phyloP scores from a whole-genome alignment of 1,140 invertebrate genomes.

The Hetaerina americana region DNA sequence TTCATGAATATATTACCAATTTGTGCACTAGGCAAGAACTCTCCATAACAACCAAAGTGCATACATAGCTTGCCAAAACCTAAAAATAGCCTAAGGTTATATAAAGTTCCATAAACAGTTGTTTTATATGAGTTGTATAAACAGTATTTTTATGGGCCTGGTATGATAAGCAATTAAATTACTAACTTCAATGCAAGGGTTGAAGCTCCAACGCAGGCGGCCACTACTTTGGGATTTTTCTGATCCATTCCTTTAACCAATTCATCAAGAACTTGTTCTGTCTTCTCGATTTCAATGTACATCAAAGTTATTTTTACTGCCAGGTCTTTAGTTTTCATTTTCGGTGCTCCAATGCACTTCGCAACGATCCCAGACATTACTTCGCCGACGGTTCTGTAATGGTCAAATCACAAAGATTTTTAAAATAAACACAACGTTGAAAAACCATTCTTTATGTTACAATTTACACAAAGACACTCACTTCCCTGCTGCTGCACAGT shows the following conservation, averaged over 20 bases:
- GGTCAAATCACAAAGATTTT: conserved; percentile 14
- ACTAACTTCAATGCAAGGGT: conserved; percentile 55
- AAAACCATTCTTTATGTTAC: not conserved
- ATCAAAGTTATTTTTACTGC: conserved; percentile 79
- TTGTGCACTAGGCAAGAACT: too few relatives aligned
- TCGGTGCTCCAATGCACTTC: conserved; percentile 86
- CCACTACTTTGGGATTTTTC: conserved; percentile 91
- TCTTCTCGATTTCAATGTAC: conserved; percentile 93
- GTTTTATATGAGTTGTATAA: too few relatives aligned
- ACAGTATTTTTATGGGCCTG: too few relatives aligned
- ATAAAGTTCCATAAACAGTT: too few relatives aligned
- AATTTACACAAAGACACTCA: conserved; percentile 26
- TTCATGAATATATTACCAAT: too few relatives aligned
- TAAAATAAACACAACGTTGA: not conserved
- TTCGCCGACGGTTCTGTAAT: conserved; percentile 68
- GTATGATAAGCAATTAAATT: conserved; percentile 3
- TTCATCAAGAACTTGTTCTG: conserved; percentile 81
- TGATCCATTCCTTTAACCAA: conserved; percentile 84
- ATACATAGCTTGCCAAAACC: too few relatives aligned
- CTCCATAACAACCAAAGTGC: too few relatives aligned
- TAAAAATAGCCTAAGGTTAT: too few relatives aligned
- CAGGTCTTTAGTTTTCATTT: conserved; percentile 82
- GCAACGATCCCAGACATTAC: conserved; percentile 78
- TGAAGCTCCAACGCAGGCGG: conserved; percentile 64
- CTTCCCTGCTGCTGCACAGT: conserved; percentile 68